Base-by-base conservation (phyloP, 2,888 invertebrate genomes). In the Allacma fusca region DNA sequence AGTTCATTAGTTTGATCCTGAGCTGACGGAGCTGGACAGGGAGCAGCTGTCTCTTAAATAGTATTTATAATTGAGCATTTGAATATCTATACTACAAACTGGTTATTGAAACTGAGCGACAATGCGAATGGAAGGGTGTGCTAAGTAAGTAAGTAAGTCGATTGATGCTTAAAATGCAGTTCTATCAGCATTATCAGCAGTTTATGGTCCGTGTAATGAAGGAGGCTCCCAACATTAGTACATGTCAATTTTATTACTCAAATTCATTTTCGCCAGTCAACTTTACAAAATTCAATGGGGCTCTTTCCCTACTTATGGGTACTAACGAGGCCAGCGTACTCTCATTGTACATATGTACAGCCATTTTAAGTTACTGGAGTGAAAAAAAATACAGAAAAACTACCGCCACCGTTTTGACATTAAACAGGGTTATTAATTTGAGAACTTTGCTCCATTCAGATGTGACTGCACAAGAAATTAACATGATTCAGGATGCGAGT, bases 391-490 rank as follows among this genome's bases (percentile, higher is more conserved):
- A 50, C 16, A n/a, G 50, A 50, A 16, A 40, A 16, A 16, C 50
- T 50, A 50, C 50, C n/a, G n/a, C 50, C n/a, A 16, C 34, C 34
- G n/a, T 50, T 50, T 50, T 50, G 50, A 50, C 50, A 50, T 50
- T 50, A n/a, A 50, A 50, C 50, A n/a, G n/a, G n/a, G 50, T 50
- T n/a, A 50, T 50, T 50, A 50, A 50, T 50, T 34, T 34, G 34
- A 9, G 5, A 34, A 34, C 34, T 34, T 34, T 7, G 19, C 50
- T 19, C 40, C 5, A 40, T 5, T 9, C 13, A 40, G 5, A 50
- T 50, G 50, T 50, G 19, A 34, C 50, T 50, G 50, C 1, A 50
- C 4, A 50, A 50, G 50, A 50, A 13, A 50, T 50, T 50, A n/a
- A 19, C 16, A 50, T n/a, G 50, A 12, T 50, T 50, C 16, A 50